phyloP scores from a whole-genome alignment of 2,113 vertebrate genomes.

The Megaptera novaeangliae region DNA sequence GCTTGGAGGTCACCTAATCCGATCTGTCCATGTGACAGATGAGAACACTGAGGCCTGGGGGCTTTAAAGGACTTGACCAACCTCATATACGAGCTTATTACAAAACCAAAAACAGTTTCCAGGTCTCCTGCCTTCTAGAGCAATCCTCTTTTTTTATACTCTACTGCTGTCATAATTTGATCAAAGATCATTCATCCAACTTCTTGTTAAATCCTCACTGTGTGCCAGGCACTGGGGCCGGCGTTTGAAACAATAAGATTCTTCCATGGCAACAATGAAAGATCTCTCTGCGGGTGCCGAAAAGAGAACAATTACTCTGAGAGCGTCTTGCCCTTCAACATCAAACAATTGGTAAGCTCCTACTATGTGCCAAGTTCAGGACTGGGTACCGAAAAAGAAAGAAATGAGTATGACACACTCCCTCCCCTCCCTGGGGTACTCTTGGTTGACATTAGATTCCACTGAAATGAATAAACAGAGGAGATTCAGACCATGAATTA shows the following conservation, averaged over 20 bases:
- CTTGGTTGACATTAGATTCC: slow-evolving; percentile 32
- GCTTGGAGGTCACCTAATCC: not conserved
- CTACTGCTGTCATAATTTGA: not conserved
- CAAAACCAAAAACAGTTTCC: not conserved
- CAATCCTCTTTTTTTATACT: not conserved
- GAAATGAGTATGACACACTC: not conserved
- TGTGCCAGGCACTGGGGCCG: not conserved
- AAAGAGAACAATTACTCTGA: not conserved
- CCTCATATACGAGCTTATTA: not conserved
- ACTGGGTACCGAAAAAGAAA: not conserved
- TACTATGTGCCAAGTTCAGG: not conserved
- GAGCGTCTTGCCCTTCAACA: not conserved
- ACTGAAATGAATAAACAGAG: slow-evolving; percentile 53
- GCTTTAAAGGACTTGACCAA: not conserved
- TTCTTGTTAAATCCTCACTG: not conserved
- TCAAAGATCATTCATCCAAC: not conserved
- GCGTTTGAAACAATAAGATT: not conserved
- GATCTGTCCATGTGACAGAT: not conserved
- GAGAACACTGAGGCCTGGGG: not conserved
- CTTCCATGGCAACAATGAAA: not conserved
- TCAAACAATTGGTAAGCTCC: not conserved
- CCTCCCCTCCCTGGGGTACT: not conserved
- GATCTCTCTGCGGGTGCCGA: not conserved
- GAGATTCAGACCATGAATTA: slow-evolving; percentile 49
- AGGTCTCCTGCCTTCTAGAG: not conserved